These are phyloP conservation scores for Acipenser oxyrinchus DNA, from an alignment of 2,797 vertebrate genomes.

Conservation along the genomic window DNA sequence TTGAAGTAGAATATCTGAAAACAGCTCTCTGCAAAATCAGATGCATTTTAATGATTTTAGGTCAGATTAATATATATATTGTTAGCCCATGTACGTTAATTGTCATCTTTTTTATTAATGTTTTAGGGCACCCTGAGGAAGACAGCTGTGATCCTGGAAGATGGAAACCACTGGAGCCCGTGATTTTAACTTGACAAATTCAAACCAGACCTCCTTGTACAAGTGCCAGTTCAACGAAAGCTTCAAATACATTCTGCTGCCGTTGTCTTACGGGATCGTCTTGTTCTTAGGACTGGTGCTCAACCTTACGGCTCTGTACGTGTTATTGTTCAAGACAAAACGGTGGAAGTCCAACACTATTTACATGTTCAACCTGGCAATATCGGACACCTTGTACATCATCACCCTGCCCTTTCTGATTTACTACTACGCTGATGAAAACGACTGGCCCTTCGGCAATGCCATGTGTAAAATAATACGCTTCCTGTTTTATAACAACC, in stretches of 20 bases:
- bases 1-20: too few species aligned
- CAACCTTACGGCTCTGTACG: slow-evolving; percentile 71
- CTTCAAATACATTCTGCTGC: slow-evolving; percentile 86
- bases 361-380: slow-evolving; percentile 90
- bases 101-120: too few species aligned
- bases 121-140: too few species aligned
- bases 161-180: too few species aligned
- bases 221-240: slow-evolving; percentile 74
- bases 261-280: slow-evolving; percentile 76
- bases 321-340: slow-evolving; percentile 80
- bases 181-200: too few species aligned
- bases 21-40: too few species aligned
- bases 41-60: too few species aligned
- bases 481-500: slow-evolving; percentile 90
- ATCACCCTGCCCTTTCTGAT: slow-evolving; percentile 86
- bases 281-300: slow-evolving; percentile 77
- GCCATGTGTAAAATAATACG: slow-evolving; percentile 85
- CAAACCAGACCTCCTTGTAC: slow-evolving; percentile 43
- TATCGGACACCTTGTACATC: slow-evolving; percentile 82
- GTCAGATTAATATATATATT: too few species aligned
- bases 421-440: slow-evolving; percentile 79
- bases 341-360: slow-evolving; percentile 85
- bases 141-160: too few species aligned
- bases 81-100: too few species aligned
- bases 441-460: slow-evolving; percentile 86